phyloP scores from a whole-genome alignment of 2,888 invertebrate genomes.

The Scaptodrosophila latifasciaeformis region DNA sequence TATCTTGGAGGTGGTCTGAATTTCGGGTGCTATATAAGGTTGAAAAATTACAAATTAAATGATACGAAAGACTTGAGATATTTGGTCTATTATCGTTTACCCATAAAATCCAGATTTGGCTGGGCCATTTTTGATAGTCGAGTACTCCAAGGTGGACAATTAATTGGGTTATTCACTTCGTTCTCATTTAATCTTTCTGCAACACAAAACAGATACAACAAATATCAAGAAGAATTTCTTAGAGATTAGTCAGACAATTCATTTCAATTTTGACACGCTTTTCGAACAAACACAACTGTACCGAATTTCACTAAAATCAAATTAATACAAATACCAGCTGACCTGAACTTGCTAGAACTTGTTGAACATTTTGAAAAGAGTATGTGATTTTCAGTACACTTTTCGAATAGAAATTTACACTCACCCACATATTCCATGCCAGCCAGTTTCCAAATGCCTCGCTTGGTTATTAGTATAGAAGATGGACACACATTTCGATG shows the following conservation, averaged over 20 bases:
- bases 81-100: slow-evolving; percentile 76
- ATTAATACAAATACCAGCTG: too few species aligned
- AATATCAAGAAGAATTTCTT: too few species aligned
- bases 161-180: slow-evolving; percentile 83
- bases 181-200: slow-evolving; percentile 82
- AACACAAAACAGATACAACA: slow-evolving; percentile 4
- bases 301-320: too few species aligned
- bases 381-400: too few species aligned
- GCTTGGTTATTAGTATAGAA: slow-evolving; percentile 92
- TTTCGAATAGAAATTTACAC: slow-evolving; percentile 29
- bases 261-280: slow-evolving; percentile 50
- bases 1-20: slow-evolving; percentile 87
- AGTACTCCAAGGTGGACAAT: slow-evolving; percentile 92
- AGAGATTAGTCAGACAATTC: slow-evolving; percentile 30
- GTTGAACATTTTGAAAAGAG: too few species aligned
- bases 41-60: slow-evolving; percentile 55
- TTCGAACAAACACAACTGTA: too few species aligned
- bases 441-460: slow-evolving; percentile 96
- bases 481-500: slow-evolving; percentile 97
- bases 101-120: slow-evolving; percentile 93
- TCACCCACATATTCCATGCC: slow-evolving; percentile 94
- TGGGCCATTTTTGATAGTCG: slow-evolving; percentile 94
- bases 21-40: slow-evolving; percentile 96
- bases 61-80: background rate
- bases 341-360: too few species aligned